phyloP scores from a whole-genome alignment of 2,888 invertebrate species.

The Caenorhabditis afra region DNA sequence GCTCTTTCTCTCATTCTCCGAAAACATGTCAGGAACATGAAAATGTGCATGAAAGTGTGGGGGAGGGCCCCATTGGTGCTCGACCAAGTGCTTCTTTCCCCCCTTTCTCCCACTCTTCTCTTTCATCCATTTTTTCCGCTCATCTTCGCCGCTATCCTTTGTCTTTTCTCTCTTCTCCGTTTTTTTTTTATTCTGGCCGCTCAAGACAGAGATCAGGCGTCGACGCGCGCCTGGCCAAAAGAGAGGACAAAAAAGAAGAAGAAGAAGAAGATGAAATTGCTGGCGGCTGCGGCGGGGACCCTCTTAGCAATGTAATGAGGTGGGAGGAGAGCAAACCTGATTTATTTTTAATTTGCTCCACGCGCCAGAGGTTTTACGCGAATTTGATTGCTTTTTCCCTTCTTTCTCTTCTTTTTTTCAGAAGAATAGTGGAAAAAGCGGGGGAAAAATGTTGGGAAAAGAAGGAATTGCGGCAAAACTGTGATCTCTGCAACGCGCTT shows the following conservation, averaged over 20 bases:
- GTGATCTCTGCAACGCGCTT: not conserved
- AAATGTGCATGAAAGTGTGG: constrained; percentile 1
- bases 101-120: not conserved
- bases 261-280: constrained; percentile 33
- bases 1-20: too few relatives aligned
- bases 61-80: not conserved
- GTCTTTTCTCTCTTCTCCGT: constrained; percentile 19
- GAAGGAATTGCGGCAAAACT: not conserved
- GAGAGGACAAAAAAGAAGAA: constrained; percentile 3
- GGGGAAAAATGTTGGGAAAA: too few relatives aligned
- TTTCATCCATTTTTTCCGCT: constrained; percentile 5
- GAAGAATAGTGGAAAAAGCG: not conserved
- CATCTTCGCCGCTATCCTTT: constrained; percentile 22
- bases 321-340: constrained; percentile 24
- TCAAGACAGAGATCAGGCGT: constrained; percentile 38
- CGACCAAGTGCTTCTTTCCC: constrained; percentile 34
- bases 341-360: constrained; percentile 48
- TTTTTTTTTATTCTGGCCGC: not conserved
- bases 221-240: not conserved
- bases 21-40: constrained; percentile 9
- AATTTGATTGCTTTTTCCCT: constrained; percentile 31
- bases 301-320: constrained; percentile 1
- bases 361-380: constrained; percentile 25
- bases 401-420: not conserved
- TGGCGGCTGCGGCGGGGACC: too few relatives aligned